These are phyloP conservation scores for Drosophila borealis DNA, from an alignment of 2,888 invertebrate species.

Conservation along the genomic window DNA sequence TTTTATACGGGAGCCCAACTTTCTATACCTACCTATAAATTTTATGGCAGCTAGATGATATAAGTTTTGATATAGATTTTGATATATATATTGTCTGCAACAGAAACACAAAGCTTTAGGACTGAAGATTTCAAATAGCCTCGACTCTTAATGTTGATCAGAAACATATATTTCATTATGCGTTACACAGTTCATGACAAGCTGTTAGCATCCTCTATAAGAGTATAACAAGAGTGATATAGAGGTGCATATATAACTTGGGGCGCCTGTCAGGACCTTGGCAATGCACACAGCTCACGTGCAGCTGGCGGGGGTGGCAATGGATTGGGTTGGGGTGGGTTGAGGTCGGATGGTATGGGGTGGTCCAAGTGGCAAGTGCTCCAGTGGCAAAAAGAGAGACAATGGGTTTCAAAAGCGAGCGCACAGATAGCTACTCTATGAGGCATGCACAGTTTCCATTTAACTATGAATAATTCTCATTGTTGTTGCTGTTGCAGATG, in stretches of 20 bases:
- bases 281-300: conserved; percentile 43
- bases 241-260: conserved; percentile 36
- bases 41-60: too few relatives aligned
- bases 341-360: background rate
- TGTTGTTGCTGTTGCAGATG: conserved; percentile 10
- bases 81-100: too few relatives aligned
- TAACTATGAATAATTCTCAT: conserved; percentile 76
- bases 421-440: conserved; percentile 47
- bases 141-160: too few relatives aligned
- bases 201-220: too few relatives aligned
- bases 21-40: too few relatives aligned
- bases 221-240: conserved; percentile 20
- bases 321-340: background rate
- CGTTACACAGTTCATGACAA: too few relatives aligned
- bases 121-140: too few relatives aligned
- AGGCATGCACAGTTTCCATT: conserved; percentile 68
- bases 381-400: conserved; percentile 34
- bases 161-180: too few relatives aligned
- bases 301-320: background rate
- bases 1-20: too few relatives aligned
- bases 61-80: too few relatives aligned
- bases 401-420: conserved; percentile 48
- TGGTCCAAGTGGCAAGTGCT: conserved; percentile 25
- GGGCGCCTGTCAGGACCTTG: conserved; percentile 30
- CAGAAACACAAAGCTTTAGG: too few relatives aligned